Base-by-base conservation (phyloP, 2,888 invertebrate genomes). In the Aporophyla lueneburgensis region DNA sequence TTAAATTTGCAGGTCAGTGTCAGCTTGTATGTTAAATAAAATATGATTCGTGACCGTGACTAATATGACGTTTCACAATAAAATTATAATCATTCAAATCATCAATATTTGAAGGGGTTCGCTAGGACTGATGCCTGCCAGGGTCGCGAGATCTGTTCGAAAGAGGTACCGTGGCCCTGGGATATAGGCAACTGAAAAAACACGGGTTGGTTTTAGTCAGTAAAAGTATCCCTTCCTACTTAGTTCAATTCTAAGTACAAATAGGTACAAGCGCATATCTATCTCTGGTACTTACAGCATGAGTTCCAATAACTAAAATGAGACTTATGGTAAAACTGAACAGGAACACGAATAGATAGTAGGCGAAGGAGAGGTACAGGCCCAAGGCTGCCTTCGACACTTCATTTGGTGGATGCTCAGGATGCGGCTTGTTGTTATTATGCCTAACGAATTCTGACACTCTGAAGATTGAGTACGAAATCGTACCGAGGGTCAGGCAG, bases 351-450 rank as follows among this genome's bases (percentile, higher is more conserved):
- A 94, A 73, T 5, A 95, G 78, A 58, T 94, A 92, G 74, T 94
- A 94, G 0, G 90, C 94, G 49, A 95, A 94, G 0, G 94, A 89
- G n/a, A 96, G 87, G 84, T 96, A 96, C 24, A 96, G 84, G 24
- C 92, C 90, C 2, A 94, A 61, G 0, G 96, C 93, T 0, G 87
- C 82, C 16, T 85, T 86, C 0, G 87, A 82, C 1, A 95, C 72
- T 7, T 94, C 94, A 2, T 93, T 93, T 0, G 91, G 89, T 0
- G 92, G 81, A 76, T 94, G 94, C 5, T 86, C 86, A 0, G 91
- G 87, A 40, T 89, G 82, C 0, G 93, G 90, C 2, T 88, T 85
- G 21, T 86, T 76, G 19, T 90, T 86, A n/a, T 88, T 90, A 0
- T 88, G 51, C 0, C 88, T 74, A 9, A 95, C 94, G 63, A 84